A percentile compares a stretch with the other conserved stretches of the same genome.
These are phyloP conservation scores for Acanthosoma haemorrhoidale DNA, from an alignment of 2,888 invertebrate genomes.

Conservation along the genomic window DNA sequence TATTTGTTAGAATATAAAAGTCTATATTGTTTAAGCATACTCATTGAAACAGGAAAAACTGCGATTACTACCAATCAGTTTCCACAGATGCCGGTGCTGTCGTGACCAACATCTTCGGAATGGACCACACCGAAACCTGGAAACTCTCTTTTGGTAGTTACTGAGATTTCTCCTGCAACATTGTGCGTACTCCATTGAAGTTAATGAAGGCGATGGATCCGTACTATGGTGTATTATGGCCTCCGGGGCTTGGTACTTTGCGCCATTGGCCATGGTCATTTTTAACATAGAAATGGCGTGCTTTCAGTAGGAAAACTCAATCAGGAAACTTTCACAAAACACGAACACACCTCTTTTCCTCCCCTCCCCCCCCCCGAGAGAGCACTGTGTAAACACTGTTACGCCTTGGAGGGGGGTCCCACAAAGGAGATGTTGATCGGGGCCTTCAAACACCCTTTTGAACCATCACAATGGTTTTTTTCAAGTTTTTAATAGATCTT, in stretches of 20 bases:
- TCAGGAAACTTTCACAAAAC: constrained; percentile 1
- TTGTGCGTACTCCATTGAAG: neutral
- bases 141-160: too few species aligned
- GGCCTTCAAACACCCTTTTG: neutral
- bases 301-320: neutral
- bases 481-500: neutral
- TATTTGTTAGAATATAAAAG: too few species aligned
- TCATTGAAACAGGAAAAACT: too few species aligned
- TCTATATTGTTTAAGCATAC: too few species aligned
- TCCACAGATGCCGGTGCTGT: too few species aligned
- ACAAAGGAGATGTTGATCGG: neutral
- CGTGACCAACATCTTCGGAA: neutral
- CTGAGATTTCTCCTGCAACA: too few species aligned
- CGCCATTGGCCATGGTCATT: neutral
- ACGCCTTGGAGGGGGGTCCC: neutral
- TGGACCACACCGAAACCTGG: neutral
- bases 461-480: neutral
- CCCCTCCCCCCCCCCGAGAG: neutral
- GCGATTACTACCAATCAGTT: too few species aligned
- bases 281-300: neutral
- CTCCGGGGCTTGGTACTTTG: neutral
- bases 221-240: neutral
- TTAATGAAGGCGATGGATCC: neutral
- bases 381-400: neutral
- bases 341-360: neutral